Base-by-base conservation (phyloP, 2,888 invertebrate genomes). In the Ochlodes sylvanus region DNA sequence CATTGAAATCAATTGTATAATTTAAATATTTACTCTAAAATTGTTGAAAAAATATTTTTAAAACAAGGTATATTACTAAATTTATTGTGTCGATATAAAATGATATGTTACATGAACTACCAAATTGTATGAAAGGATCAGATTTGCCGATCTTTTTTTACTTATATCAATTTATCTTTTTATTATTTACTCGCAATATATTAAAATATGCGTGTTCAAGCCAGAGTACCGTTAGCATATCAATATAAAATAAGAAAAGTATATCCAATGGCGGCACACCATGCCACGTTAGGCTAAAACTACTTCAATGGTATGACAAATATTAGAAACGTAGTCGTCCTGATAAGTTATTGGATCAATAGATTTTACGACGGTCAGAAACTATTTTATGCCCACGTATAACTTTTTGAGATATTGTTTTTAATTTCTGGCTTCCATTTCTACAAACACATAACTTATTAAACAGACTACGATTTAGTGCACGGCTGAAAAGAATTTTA, bases 101-200 rank as follows among this genome's bases (percentile, higher is more conserved):
- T 90, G 91, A 91, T 91, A 91, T 91, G 91, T 66, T 89, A 75
- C 50, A 19, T 71, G 69, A 72, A 73, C 74, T 77, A 76, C 83
- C 79, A 86, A 85, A 79, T 79, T 83, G 86, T 85, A 84, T 84
- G 84, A 86, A 86, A 85, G 81, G 79, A 81, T 83, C 81, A 81
- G 79, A 76, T 78, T 81, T 76, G 75, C 76, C 80, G 85, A 86
- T 80, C 73, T 78, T 84, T 82, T 75, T 32, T n/a, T 32, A 70
- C 77, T 68, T 62, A 67, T 38, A 67, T 52, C 38, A 56, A 34
- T 67, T 64, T 69, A 61, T 38, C 52, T 57, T 14, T 56, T 52
- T 55, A 44, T 65, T 72, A 69, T 68, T 66, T 50, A 12, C 50
- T 50, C 6, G 19, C 50, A 65, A 66, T 52, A 60, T 76, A 71